phyloP scores from a whole-genome alignment of 2,797 vertebrate species.

The Enteromius fasciolatus region DNA sequence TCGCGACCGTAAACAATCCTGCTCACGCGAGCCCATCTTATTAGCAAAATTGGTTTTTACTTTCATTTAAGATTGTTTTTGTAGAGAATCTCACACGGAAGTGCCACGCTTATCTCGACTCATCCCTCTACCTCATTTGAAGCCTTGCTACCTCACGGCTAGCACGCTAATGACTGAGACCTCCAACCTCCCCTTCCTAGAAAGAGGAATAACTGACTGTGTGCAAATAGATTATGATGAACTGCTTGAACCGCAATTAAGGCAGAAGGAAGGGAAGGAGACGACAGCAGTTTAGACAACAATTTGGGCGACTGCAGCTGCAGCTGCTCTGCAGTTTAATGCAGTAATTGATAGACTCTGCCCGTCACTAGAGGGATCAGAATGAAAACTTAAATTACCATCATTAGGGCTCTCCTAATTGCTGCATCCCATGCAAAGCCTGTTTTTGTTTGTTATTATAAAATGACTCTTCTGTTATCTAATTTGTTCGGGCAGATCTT shows the following conservation, averaged over 20 bases:
- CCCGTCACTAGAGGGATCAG: slow-evolving; percentile 89
- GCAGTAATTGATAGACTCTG: slow-evolving; percentile 90
- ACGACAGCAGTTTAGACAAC: slow-evolving; percentile 85
- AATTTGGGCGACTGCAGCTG: slow-evolving; percentile 86
- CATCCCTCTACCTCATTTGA: slow-evolving; percentile 36
- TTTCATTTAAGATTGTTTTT: neutral
- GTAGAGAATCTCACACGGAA: neutral
- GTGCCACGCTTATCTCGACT: slow-evolving; percentile 30
- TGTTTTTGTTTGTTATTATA: slow-evolving; percentile 77
- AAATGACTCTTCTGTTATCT: slow-evolving; percentile 74
- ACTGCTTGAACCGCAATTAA: slow-evolving; percentile 85
- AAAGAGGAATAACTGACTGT: slow-evolving; percentile 52
- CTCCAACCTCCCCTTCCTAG: slow-evolving; percentile 36
- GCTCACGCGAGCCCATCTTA: neutral
- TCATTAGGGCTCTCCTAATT: slow-evolving; percentile 82
- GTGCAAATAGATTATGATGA: slow-evolving; percentile 76
- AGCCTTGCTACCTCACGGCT: slow-evolving; percentile 21
- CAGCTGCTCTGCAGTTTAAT: slow-evolving; percentile 86
- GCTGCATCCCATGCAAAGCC: slow-evolving; percentile 73
- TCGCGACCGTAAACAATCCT: neutral
- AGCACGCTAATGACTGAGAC: slow-evolving; percentile 42
- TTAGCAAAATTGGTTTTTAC: neutral
- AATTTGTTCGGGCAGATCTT: slow-evolving; percentile 59
- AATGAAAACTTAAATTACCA: slow-evolving; percentile 90
- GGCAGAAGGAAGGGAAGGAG: slow-evolving; percentile 75